Evolutionary conservation across 2,113 vertebrate species (phyloP), one percentile per base, ranked within the genome.

Genomic region (Microtus oregoni): DNA sequence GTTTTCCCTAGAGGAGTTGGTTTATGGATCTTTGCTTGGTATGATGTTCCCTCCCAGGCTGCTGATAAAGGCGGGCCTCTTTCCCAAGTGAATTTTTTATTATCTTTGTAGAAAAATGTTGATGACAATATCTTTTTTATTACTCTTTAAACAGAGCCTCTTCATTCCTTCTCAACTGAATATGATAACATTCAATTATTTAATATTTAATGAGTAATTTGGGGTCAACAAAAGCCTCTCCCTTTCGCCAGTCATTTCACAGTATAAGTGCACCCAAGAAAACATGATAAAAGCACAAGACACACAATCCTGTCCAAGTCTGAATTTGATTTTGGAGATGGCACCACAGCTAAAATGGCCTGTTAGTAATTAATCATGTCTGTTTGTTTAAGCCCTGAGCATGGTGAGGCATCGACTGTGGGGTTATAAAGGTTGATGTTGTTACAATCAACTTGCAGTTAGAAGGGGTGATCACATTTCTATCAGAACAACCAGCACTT

Each of bases 61-160:
- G 61, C 85, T 94, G 93, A 92, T 86, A 94, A 96, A 97, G 88
- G 50, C 44, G 6, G 75, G 13, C 19, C 67, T 96, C 67, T 96
- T 95, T 96, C 86, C 58, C 76, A 95, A 97, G 81, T 92, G 72
- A 91, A n/a, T 85, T 95, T 96, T 86, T 94, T 92, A 61, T 94
- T 96, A 89, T 96, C 81, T 90, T 94, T 96, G 86, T 91, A 94
- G 90, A 92, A 96, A 96, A 95, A 87, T 87, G 32, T 55, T 86
- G 94, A 96, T 95, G 90, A 97, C 81, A 93, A 35, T 96, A 96
- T 93, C 85, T 93, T 91, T 82, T 81, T 90, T 65, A 95, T 95
- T 97, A 88, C 35, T 32, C 58, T 94, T 96, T 94, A 90, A 86
- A 78, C 81, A 10, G n/a, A 93, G 55, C 24, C 38, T 96, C 28